Evolutionary conservation across 2,888 invertebrate genomes (phyloP).

Genomic region (Microchrysa polita): DNA sequence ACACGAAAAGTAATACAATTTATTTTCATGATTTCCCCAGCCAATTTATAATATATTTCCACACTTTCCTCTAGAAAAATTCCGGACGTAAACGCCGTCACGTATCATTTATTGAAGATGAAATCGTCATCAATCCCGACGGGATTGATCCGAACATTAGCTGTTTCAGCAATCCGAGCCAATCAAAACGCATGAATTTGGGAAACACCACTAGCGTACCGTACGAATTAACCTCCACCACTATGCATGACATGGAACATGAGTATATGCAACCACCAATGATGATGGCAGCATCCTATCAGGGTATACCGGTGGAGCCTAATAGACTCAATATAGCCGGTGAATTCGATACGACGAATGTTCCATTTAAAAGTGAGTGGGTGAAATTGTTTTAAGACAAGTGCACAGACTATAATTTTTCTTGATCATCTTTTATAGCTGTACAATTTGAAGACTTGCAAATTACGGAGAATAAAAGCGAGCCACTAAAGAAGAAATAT

Average conservation of each 20-base stretch:
- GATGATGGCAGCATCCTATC: constrained; percentile 73
- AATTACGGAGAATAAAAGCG: constrained; percentile 64
- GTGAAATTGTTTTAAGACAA: not conserved
- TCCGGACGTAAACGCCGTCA: constrained; percentile 75
- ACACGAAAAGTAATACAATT: constrained; percentile 57
- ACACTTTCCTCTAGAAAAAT: constrained; percentile 41
- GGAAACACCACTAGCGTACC: constrained; percentile 60
- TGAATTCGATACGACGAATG: constrained; percentile 54
- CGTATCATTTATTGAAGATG: constrained; percentile 96
- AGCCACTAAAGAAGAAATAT: constrained; percentile 98
- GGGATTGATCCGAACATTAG: constrained; percentile 98
- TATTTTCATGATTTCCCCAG: no score
- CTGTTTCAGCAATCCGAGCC: constrained; percentile 93
- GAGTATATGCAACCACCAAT: constrained; percentile 65
- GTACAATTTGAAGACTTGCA: constrained; percentile 58
- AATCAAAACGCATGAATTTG: constrained; percentile 67
- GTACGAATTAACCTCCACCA: constrained; percentile 45
- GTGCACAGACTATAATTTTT: not conserved
- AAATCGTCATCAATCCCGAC: constrained; percentile 99
- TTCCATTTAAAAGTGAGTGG: constrained; percentile 46
- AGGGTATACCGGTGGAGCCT: constrained; percentile 80
- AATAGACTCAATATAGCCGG: constrained; percentile 52
- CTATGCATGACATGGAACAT: constrained; percentile 51
- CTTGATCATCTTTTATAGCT: constrained; percentile 53
- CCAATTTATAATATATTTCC: no score